Evolutionary conservation across 53 echinoderm and acorn worm species (phyloP), one percentile per base, ranked within the genome.

Genomic region (Pentamera pediparva): DNA sequence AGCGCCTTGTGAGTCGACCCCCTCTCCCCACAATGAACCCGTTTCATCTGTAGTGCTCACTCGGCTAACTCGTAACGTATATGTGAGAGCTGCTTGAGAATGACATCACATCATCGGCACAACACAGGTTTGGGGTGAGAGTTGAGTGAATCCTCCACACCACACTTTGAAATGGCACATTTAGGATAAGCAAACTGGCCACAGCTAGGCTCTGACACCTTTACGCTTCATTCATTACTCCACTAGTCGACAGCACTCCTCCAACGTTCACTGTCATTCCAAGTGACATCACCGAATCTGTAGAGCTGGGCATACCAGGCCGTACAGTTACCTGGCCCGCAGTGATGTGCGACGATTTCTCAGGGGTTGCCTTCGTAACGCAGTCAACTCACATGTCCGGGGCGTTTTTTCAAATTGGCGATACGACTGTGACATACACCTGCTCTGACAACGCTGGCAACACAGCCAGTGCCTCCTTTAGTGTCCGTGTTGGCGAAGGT

Each of bases 381-480:
- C 24, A 50, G 1, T 27, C 13, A 29, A 61, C 76, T 12, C 75
- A 69, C 33, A 26, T 50, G 36, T 74, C 90, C 28, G 83, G 83
- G 26, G 11, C 71, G 0, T 41, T 64, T 37, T 83, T 90, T 38
- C 18, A 15, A 15, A 34, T 86, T 8, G 90, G 86, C 32, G 33
- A 49, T 1, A 90, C 86, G 6, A 59, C 20, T 39, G 83, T 90
- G 0, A 86, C 83, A 9, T 82, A 86, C 34, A 83, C 76, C 9
- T 82, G 62, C 32, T 10, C 40, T 17, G 75, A 78, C 52, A 10
- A 22, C 27, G n/a, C 45, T 75, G 38, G 53, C 8, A 78, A 78
- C 32, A 21, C 32, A 17, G 78, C 33, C 10, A 18, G 21, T 13
- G 64, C 65, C 40, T 37, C 53, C 4, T 78, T 78, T 57, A 32